phyloP scores from a whole-genome alignment of 2,888 invertebrate species.

The Branchinecta sandiegonensis region DNA sequence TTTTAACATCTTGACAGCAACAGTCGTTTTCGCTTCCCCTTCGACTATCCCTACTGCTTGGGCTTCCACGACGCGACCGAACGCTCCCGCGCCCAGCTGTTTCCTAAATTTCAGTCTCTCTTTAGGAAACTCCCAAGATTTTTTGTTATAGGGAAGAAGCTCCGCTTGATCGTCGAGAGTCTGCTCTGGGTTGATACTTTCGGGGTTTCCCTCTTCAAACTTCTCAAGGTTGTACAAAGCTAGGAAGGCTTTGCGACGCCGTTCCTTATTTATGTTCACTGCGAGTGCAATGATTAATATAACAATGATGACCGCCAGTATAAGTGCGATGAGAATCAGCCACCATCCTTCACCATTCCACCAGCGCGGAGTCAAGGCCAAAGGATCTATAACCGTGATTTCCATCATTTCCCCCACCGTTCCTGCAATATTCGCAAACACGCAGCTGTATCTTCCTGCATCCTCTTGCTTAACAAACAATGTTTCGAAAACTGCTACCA shows the following conservation, averaged over 20 bases:
- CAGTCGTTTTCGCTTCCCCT: conserved; percentile 53
- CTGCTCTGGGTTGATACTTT: conserved; percentile 69
- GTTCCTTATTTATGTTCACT: too few relatives aligned
- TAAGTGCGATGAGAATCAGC: too few relatives aligned
- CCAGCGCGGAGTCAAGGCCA: too few relatives aligned
- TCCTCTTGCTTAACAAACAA: conserved; percentile 25
- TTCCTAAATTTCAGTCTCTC: conserved; percentile 66
- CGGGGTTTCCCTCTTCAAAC: conserved; percentile 63
- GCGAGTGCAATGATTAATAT: too few relatives aligned
- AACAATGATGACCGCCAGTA: too few relatives aligned
- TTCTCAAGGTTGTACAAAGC: conserved; percentile 33
- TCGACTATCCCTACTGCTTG: conserved; percentile 60
- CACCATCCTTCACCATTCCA: too few relatives aligned
- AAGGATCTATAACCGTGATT: too few relatives aligned
- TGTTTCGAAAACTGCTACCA: conserved; percentile 20
- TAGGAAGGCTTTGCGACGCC: conserved; percentile 25
- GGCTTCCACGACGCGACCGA: conserved; percentile 81
- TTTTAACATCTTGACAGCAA: conserved; percentile 93
- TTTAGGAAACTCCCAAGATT: conserved; percentile 72
- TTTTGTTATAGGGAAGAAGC: conserved; percentile 73
- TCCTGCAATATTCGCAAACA: conserved; percentile 27
- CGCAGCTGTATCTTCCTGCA: conserved; percentile 28
- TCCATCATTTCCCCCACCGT: not conserved
- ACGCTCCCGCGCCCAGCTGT: conserved; percentile 82
- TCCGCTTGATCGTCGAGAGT: conserved; percentile 86